Conservation (phyloP, 2,888 invertebrate species). For the Cabera pusaria region DNA sequence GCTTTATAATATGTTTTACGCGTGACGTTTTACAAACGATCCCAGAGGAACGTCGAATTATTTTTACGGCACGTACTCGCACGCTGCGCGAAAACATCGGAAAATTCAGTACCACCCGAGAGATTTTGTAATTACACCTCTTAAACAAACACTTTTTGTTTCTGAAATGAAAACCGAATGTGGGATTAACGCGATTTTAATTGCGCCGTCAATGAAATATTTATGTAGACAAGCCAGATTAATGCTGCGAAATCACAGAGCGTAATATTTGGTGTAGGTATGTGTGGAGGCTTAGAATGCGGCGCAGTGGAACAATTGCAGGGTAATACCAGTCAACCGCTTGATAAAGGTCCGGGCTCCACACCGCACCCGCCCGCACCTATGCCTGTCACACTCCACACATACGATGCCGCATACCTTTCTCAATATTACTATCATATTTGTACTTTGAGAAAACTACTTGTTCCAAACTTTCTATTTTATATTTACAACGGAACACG, state of each 20-base stretch:
- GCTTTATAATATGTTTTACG: constrained; percentile 84
- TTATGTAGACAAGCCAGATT: constrained; percentile 26
- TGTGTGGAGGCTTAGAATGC: constrained; percentile 59
- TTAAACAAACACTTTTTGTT: constrained; percentile 67
- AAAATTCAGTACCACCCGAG: constrained; percentile 65
- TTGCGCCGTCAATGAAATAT: constrained; percentile 33
- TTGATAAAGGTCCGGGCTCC: constrained; percentile 76
- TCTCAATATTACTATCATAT: constrained; percentile 19
- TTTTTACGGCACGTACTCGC: constrained; percentile 80
- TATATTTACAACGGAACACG: too few relatives aligned
- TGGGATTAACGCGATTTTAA: constrained; percentile 47
- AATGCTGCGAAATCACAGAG: constrained; percentile 71
- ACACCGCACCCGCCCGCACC: constrained; percentile 40
- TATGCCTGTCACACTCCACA: constrained; percentile 46
- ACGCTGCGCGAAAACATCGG: constrained; percentile 67
- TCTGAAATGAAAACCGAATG: constrained; percentile 49
- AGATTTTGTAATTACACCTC: constrained; percentile 77
- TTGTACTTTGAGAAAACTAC: neutral
- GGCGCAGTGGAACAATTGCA: constrained; percentile 73
- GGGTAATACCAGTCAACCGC: constrained; percentile 80
- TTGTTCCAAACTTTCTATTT: neutral
- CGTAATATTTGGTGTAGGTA: constrained; percentile 60
- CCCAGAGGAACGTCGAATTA: constrained; percentile 79
- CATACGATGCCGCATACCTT: constrained; percentile 38
- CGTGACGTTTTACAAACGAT: constrained; percentile 84